Conservation (phyloP, 2,797 vertebrate species). For the Thripadectes ignobilis region DNA sequence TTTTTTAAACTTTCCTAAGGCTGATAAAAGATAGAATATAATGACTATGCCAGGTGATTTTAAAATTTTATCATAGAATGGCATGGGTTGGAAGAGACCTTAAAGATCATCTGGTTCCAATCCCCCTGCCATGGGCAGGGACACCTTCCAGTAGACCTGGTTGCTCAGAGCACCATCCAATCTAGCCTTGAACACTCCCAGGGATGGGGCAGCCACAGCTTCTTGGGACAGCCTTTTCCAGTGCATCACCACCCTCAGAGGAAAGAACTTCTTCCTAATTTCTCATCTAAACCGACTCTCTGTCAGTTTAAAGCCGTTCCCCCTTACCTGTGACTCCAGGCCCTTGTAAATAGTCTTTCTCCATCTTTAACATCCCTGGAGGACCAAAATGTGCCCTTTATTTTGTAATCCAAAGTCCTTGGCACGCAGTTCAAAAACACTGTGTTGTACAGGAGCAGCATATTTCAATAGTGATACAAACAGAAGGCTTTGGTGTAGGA, state of each 20-base stretch:
- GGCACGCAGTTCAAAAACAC: background rate
- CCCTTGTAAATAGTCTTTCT: background rate
- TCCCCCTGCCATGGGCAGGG: no score
- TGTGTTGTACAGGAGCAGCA: background rate
- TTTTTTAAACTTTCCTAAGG: background rate
- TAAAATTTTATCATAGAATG: background rate
- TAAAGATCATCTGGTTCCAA: background rate
- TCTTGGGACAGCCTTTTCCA: background rate
- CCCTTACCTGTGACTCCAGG: background rate
- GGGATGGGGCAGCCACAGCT: background rate
- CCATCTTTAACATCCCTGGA: background rate
- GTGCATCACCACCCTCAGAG: background rate
- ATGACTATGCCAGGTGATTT: background rate
- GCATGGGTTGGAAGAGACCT: background rate
- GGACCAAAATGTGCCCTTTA: background rate
- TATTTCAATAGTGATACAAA: background rate
- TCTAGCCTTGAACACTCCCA: background rate
- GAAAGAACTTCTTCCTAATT: background rate
- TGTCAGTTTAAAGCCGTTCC: background rate
- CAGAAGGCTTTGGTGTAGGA: background rate
- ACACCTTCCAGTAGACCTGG: background rate
- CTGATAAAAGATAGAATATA: background rate
- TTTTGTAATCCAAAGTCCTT: background rate
- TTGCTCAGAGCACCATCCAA: background rate
- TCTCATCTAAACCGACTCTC: background rate